These are phyloP conservation scores for Uloborus plumipes DNA, from an alignment of 2,888 invertebrate species.

Conservation along the genomic window DNA sequence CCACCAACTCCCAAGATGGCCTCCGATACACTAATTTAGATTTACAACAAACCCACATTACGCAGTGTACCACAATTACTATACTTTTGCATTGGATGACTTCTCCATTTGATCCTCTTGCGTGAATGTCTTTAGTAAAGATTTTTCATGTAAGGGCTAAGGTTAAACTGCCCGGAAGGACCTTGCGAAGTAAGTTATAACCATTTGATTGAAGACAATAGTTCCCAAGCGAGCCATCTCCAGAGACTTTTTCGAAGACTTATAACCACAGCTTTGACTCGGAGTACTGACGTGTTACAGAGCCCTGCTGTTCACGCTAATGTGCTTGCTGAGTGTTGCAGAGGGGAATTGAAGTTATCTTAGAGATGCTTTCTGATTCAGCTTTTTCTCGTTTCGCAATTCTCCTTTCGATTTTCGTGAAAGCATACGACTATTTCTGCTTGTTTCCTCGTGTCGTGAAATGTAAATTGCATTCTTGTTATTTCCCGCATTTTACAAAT, in stretches of 20 bases:
- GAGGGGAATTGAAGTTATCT: constrained; percentile 29
- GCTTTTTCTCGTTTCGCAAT: too few relatives aligned
- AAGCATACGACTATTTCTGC: too few relatives aligned
- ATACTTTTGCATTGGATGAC: constrained; percentile 7
- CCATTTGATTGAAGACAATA: constrained; percentile 49
- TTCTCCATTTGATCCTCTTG: constrained; percentile 17
- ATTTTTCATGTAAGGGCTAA: constrained; percentile 35
- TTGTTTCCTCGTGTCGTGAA: too few relatives aligned
- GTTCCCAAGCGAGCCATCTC: constrained; percentile 26
- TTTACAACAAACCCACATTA: constrained; percentile 26
- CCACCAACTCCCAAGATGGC: not conserved
- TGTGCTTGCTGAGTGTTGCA: constrained; percentile 12
- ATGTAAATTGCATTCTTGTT: too few relatives aligned
- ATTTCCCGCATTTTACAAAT: too few relatives aligned
- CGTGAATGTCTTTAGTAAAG: constrained; percentile 14
- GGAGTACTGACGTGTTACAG: constrained; percentile 31
- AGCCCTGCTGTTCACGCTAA: constrained; percentile 14
- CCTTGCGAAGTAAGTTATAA: constrained; percentile 32
- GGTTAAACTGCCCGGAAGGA: constrained; percentile 33
- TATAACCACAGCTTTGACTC: constrained; percentile 18
- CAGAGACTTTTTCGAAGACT: constrained; percentile 22
- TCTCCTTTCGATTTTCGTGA: too few relatives aligned
- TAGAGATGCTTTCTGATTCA: too few relatives aligned
- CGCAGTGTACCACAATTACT: constrained; percentile 14
- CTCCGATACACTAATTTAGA: constrained; percentile 34